Conservation (phyloP, 2,797 vertebrate species). For the Pipistrellus pipistrellus region DNA sequence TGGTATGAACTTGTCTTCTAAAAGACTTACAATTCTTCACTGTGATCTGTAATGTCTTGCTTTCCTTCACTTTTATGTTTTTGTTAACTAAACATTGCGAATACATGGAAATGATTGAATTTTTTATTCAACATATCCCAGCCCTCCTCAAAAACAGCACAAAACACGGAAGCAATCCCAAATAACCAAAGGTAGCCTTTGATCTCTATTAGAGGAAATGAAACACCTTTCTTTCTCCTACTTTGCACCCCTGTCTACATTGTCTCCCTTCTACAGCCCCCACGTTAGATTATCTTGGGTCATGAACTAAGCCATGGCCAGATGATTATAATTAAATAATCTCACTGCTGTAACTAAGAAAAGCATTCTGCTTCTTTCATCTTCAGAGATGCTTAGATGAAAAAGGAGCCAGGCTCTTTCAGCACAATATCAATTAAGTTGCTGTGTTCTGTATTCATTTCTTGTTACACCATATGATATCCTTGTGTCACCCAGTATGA, state of each 20-base stretch:
- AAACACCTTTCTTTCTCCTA: conserved; percentile 64
- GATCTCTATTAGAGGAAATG: conserved; percentile 77
- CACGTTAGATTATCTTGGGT: conserved; percentile 71
- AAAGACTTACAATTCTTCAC: neutral
- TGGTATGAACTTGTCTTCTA: neutral
- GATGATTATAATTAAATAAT: conserved; percentile 84
- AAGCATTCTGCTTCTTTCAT: conserved; percentile 78
- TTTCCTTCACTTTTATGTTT: neutral
- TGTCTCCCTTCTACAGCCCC: conserved; percentile 52
- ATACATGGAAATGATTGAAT: neutral
- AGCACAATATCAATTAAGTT: conserved; percentile 71
- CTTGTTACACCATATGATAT: conserved; percentile 75
- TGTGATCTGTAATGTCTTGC: neutral
- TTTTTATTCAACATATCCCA: conserved; percentile 10
- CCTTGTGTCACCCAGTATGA: conserved; percentile 78
- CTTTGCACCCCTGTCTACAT: conserved; percentile 50
- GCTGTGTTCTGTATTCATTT: conserved; percentile 56
- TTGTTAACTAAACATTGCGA: neutral
- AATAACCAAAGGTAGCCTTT: conserved; percentile 67
- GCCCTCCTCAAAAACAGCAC: neutral
- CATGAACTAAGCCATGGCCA: conserved; percentile 76
- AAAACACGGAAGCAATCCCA: conserved; percentile 13
- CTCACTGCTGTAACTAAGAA: conserved; percentile 66
- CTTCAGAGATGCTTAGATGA: conserved; percentile 76
- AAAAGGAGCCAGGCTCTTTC: conserved; percentile 42